These are phyloP conservation scores for Malurus elegans DNA, from an alignment of 2,113 vertebrate genomes.

Conservation along the genomic window DNA sequence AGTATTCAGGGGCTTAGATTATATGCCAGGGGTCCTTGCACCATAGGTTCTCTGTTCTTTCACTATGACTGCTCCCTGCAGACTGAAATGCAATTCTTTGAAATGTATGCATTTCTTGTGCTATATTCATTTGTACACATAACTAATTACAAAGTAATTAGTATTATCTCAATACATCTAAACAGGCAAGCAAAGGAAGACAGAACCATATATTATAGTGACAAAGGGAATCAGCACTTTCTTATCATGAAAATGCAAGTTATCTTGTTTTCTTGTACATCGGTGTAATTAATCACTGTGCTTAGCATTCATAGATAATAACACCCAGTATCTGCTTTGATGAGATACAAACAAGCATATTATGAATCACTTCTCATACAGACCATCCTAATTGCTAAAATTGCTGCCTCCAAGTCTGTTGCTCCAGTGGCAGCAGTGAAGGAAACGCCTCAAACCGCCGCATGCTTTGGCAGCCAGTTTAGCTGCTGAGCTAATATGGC, in stretches of 20 bases:
- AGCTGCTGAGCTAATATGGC: background rate
- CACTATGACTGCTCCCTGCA: background rate
- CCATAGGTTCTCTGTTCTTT: background rate
- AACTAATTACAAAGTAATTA: slow-evolving; percentile 56
- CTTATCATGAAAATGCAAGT: slow-evolving; percentile 63
- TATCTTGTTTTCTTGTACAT: slow-evolving; percentile 59
- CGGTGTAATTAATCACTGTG: slow-evolving; percentile 62
- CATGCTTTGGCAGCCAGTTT: background rate
- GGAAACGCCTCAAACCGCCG: background rate
- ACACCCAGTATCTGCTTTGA: slow-evolving; percentile 40
- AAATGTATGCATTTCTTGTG: background rate
- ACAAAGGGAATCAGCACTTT: slow-evolving; percentile 62
- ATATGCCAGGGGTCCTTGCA: background rate
- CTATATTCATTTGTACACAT: background rate
- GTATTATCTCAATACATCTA: slow-evolving; percentile 57
- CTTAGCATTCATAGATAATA: slow-evolving; percentile 59
- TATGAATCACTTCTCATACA: slow-evolving; percentile 48
- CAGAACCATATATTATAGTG: slow-evolving; percentile 58
- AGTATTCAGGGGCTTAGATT: background rate
- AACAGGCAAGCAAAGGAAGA: slow-evolving; percentile 40
- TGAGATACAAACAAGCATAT: slow-evolving; percentile 45
- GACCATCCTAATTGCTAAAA: slow-evolving; percentile 30
- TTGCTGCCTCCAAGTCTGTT: slow-evolving; percentile 16
- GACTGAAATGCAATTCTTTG: background rate
- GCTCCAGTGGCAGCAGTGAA: background rate